phyloP scores from a whole-genome alignment of 2,797 vertebrate species.

The Sparus aurata region DNA sequence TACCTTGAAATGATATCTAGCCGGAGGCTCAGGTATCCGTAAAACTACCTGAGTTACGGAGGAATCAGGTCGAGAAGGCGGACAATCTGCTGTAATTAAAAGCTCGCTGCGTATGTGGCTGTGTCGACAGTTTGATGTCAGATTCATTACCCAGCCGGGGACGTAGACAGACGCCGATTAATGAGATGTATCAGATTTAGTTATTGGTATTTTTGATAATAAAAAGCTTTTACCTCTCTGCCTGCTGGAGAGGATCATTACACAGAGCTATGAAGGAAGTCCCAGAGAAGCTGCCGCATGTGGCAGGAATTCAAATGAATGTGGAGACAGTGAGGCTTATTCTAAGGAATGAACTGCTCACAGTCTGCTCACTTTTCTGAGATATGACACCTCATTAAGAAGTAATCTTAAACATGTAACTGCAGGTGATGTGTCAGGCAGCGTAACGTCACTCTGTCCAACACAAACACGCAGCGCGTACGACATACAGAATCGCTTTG shows the following conservation, averaged over 20 bases:
- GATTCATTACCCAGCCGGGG: background rate
- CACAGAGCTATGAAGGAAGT: slow-evolving; percentile 10
- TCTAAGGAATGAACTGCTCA: background rate
- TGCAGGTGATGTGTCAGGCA: background rate
- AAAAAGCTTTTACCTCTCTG: slow-evolving; percentile 17
- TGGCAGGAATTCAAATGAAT: slow-evolving; percentile 25
- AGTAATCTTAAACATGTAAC: background rate
- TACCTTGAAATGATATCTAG: slow-evolving; percentile 46
- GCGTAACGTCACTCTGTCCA: background rate
- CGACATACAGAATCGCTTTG: background rate
- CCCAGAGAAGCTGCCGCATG: slow-evolving; percentile 23
- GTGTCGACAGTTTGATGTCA: slow-evolving; percentile 17
- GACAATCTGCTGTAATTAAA: slow-evolving; percentile 30
- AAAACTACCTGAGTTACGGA: slow-evolving; percentile 20
- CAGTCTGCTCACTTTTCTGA: background rate
- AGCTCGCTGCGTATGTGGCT: slow-evolving; percentile 9
- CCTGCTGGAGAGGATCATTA: slow-evolving; percentile 31
- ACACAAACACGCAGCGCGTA: background rate
- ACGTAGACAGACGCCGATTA: background rate
- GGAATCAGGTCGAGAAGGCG: slow-evolving; percentile 7
- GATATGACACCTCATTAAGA: background rate
- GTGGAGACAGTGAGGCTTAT: background rate
- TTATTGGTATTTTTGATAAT: slow-evolving; percentile 31
- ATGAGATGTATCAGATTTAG: slow-evolving; percentile 31
- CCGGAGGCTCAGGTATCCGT: slow-evolving; percentile 48